Evolutionary conservation across 2,113 vertebrate species (phyloP), one percentile per base, ranked within the genome.

Genomic region (Odocoileus hemionus): DNA sequence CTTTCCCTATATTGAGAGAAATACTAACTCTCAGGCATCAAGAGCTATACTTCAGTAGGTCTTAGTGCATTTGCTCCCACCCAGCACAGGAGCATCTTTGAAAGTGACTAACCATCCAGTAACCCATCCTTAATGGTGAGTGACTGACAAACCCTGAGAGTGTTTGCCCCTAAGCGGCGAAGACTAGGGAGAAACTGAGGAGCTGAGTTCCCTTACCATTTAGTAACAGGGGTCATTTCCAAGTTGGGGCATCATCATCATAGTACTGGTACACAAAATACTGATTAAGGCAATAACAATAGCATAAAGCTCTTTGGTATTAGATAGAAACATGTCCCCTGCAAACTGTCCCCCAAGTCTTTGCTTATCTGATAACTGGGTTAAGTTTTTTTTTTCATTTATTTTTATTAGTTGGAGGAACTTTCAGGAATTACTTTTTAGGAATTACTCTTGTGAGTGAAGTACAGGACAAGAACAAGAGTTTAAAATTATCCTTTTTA

Each of bases 361-460:
- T 90, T 96, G 43, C 43, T 61, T 26, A 61, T 89, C 17, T 60
- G 10, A 2, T 88, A n/a, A 85, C 25, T 47, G 12, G 16, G 16
- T 60, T 78, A 90, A 86, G n/a, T 70, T 78, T 50, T 50, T 50
- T 50, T 50, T 50, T 50, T 50, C 47, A 50, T 50, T 50, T 50
- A 50, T 50, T 50, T 50, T 50, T 50, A 50, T 50, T 50, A 50
- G 47, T 50, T 50, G 47, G 47, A 93, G 57, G 54, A 86, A n/a
- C 25, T 79, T 93, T 95, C 28, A 93, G 57, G 54, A 95, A 88
- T 80, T n/a, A 83, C 36, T 28, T 83, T 93, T 96, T 30, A 93
- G 58, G 55, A 95, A 86, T 82, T 43, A 76, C 17, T 94, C 13
- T 52, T 61, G 3, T 28, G 47, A 93, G 25, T n/a, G 14, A 96